These are phyloP conservation scores for Capitulum mitella DNA, from an alignment of 2,888 invertebrate species.

Conservation along the genomic window DNA sequence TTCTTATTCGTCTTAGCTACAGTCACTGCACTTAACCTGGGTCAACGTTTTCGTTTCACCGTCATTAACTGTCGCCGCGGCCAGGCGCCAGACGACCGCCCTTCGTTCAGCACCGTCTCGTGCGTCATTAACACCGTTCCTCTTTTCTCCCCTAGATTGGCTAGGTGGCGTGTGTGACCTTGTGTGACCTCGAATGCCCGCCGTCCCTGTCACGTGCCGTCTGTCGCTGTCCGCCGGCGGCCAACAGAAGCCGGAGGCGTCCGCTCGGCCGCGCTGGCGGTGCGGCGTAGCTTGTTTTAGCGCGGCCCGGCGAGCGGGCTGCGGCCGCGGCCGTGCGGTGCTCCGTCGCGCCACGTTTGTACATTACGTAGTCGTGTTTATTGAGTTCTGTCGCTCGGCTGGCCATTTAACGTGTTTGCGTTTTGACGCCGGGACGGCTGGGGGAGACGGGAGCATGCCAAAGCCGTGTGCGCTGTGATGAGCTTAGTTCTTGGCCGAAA, in stretches of 20 bases:
- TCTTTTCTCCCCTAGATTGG: conserved; percentile 16
- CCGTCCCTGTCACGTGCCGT: background rate
- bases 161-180: conserved; percentile 22
- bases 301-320: no score
- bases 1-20: background rate
- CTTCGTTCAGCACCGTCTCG: background rate
- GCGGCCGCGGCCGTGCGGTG: background rate
- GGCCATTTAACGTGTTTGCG: background rate
- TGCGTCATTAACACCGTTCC: background rate
- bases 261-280: background rate
- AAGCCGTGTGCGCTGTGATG: no score
- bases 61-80: background rate
- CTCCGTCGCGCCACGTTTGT: background rate
- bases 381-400: background rate
- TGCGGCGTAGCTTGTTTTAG: background rate
- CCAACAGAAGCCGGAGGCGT: background rate
- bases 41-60: background rate
- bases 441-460: background rate
- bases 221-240: background rate
- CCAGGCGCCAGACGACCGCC: background rate
- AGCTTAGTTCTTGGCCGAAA: no score
- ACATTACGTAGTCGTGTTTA: background rate
- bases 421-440: background rate
- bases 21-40: background rate
- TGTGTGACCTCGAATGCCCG: background rate